Base-by-base conservation (phyloP, 1,140 invertebrate genomes). In the Dreissena rostriformis region DNA sequence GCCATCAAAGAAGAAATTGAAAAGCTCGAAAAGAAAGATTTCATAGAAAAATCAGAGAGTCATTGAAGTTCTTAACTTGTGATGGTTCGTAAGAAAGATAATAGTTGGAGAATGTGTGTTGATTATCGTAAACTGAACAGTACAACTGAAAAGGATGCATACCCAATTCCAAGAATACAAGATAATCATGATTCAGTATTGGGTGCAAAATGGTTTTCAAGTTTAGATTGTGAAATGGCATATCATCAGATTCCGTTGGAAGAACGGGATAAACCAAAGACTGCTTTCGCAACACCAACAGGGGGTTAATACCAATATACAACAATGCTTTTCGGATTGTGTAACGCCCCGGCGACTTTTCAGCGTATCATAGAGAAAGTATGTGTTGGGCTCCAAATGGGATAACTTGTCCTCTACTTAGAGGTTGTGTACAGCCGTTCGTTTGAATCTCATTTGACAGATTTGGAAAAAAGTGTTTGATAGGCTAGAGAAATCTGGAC, bases 261-360 rank as follows among this genome's bases (percentile, higher is more conserved):
- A 4, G 75, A 78, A 72, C 53, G 6, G 19, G 75, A 78, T 67
- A 86, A 85, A 19, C 78, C 92, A 55, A 92, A 93, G 75, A 94
- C 94, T 14, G 86, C 90, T 17, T 90, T 91, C 80, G 70, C 67
- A 0, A 90, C 87, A 0, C 85, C 83, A 8, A 74, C 22, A 26
- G 67, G 73, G 2, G 85, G 86, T 10, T 66, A 89, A 14, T 91
- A 86, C 68, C 87, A 91, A 52, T 88, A 86, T 76, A 77, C 19
- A 29, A 74, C 68, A 28, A 88, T 91, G 87, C 89, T 28, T 90
- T n/a, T 92, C 72, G 85, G 90, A 12, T 70, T 92, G 7, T 86
- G 78, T 49, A 91, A 89, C 75, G 85, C 87, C n/a, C 89, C 89
- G 0, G 84, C 87, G 1, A 88, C 88, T 19, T 92, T 92, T n/a